Conservation (phyloP, 2,797 vertebrate genomes). For the Pangasius djambal region DNA sequence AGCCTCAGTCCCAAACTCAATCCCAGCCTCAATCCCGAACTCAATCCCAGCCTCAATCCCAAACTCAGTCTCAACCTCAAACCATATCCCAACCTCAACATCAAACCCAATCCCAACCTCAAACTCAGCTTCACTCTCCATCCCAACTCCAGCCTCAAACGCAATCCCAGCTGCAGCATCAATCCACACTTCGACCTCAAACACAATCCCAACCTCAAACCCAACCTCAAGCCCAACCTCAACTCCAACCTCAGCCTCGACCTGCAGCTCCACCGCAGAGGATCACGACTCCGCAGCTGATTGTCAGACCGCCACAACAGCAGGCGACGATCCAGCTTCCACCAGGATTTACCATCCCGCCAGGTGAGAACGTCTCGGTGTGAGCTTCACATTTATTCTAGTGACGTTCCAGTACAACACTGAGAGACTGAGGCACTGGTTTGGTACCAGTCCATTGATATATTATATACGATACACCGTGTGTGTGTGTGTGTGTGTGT, state of each 20-base stretch:
- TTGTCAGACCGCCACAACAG: constrained; percentile 84
- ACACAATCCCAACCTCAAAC: not conserved
- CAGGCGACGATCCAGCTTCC: constrained; percentile 88
- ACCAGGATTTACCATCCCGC: constrained; percentile 87
- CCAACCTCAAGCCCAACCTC: not conserved
- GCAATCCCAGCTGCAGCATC: no score
- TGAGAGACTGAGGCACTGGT: not conserved
- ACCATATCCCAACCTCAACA: not conserved
- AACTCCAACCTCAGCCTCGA: constrained; percentile 67
- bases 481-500: not conserved
- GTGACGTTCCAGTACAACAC: not conserved
- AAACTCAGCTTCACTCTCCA: no score
- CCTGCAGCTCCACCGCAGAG: constrained; percentile 75
- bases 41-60: not conserved
- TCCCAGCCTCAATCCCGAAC: not conserved
- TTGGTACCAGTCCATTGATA: not conserved
- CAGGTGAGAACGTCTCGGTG: constrained; percentile 73
- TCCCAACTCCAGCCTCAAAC: no score
- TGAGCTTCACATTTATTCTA: not conserved
- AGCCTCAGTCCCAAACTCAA: no score
- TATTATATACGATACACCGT: not conserved
- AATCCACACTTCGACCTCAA: no score
- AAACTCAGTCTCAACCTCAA: not conserved
- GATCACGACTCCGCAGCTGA: constrained; percentile 83
- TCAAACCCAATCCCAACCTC: not conserved